phyloP scores from a whole-genome alignment of 1,140 invertebrate genomes.

The Drosophila oshimai region DNA sequence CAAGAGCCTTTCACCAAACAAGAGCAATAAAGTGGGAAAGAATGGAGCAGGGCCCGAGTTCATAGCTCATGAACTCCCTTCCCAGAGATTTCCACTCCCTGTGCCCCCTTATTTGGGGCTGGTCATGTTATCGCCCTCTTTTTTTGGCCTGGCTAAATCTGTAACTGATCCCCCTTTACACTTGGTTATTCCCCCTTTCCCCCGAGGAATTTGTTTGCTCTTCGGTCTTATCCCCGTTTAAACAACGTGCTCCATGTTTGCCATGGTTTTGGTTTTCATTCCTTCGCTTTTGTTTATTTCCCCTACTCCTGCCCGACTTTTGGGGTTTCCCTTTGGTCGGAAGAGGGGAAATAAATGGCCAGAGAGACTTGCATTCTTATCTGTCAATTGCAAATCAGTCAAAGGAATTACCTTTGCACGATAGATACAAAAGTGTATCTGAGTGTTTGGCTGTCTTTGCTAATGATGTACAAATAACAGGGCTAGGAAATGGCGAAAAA shows the following conservation, averaged over 20 bases:
- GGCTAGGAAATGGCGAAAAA: not conserved
- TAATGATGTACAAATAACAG: constrained; percentile 72
- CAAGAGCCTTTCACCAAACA: constrained; percentile 49
- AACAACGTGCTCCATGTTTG: not conserved
- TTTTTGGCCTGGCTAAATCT: constrained; percentile 20
- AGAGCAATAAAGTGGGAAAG: constrained; percentile 1
- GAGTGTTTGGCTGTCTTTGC: constrained; percentile 1
- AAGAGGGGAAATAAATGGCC: not conserved
- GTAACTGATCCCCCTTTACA: constrained; percentile 8
- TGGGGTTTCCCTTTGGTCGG: constrained; percentile 28
- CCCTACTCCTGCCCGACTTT: constrained; percentile 7
- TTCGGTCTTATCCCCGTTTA: constrained; percentile 1
- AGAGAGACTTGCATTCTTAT: constrained; percentile 30
- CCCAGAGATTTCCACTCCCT: not conserved
- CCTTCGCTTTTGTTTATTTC: not conserved
- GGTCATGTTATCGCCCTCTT: constrained; percentile 25
- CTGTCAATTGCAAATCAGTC: constrained; percentile 7
- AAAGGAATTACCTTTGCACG: constrained; percentile 6
- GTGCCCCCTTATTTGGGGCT: not conserved
- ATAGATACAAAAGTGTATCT: not conserved
- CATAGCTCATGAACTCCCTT: constrained; percentile 43
- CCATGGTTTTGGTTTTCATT: not conserved
- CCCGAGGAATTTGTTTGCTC: not conserved
- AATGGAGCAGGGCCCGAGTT: constrained; percentile 19
- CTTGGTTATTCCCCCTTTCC: not conserved